Conservation (phyloP, 2,888 invertebrate species). For the Empis stercorea region DNA sequence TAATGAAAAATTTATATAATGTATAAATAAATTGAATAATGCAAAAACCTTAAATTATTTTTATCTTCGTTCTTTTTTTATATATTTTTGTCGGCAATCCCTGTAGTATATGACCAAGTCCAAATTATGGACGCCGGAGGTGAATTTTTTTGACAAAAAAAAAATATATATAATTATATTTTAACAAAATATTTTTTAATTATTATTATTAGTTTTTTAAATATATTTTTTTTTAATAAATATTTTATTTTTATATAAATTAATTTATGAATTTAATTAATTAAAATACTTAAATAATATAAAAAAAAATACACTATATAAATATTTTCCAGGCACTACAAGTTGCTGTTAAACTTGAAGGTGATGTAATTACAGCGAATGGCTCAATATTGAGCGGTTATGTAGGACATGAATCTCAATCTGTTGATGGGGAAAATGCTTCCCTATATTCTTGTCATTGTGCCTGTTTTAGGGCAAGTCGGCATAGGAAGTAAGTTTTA, state of each 20-base stretch:
- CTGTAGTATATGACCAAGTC: conserved; percentile 36
- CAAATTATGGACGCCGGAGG: conserved; percentile 37
- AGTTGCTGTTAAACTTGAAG: conserved; percentile 88
- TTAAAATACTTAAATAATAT: conserved; percentile 6
- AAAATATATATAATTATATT: background rate
- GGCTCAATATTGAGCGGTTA: conserved; percentile 73
- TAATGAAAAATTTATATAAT: too few relatives aligned
- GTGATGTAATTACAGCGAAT: conserved; percentile 92
- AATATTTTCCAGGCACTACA: conserved; percentile 76
- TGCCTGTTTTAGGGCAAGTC: conserved; percentile 36
- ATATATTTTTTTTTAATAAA: background rate
- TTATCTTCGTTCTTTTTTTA: too few relatives aligned
- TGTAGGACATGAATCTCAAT: conserved; percentile 34
- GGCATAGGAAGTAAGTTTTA: conserved; percentile 33
- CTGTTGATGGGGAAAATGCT: conserved; percentile 31
- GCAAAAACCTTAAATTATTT: too few relatives aligned
- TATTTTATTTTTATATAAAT: background rate
- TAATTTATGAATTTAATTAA: too few relatives aligned
- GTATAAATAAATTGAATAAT: too few relatives aligned
- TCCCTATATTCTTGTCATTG: conserved; percentile 37
- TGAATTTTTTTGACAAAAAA: conserved; percentile 20
- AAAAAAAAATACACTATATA: too few relatives aligned
- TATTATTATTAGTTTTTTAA: background rate
- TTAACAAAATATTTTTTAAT: background rate
- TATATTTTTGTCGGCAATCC: too few relatives aligned